Base-by-base conservation (phyloP, 2,113 vertebrate genomes). In the Papio anubis region DNA sequence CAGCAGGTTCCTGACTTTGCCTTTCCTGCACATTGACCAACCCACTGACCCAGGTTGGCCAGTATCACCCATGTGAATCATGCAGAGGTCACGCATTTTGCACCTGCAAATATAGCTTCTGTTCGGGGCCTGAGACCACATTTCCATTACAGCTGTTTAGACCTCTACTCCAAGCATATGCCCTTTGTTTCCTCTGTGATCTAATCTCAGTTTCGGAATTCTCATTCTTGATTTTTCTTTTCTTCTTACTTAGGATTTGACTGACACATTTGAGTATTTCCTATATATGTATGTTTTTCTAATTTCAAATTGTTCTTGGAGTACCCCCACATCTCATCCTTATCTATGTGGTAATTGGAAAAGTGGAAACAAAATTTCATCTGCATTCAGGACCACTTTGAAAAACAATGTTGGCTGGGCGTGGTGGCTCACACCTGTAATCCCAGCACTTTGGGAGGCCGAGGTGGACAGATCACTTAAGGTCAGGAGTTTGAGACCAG, bases 221-320 rank as follows among this genome's bases (percentile, higher is more conserved):
- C 66, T 91, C 27, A 23, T 57, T 61, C 72, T 91, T 88, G 79
- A 20, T 72, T 91, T 92, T 92, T 88, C 38, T 68, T n/a, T 87
- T 79, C 7, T 50, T 82, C 50, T 88, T n/a, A 30, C 52, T 86
- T 94, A 82, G 10, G 75, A 10, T 86, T 94, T 90, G 16, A 43
- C 25, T 75, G 32, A 59, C n/a, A 89, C 38, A 52, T 64, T 88
- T 64, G 40, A 20, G 2, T 78, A 11, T 90, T 92, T 83, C 64
- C 10, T 64, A 35, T 50, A 38, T 81, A 32, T 76, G 38, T 83
- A 6, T 80, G 27, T 91, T 82, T 88, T 93, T 88, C 82, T 88
- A 40, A 82, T 94, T 75, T 80, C 68, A 82, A 21, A 64, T 48
- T 80, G 9, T 96, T 93, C 70, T 90, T 87, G 17, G 68, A 72